Percentiles rank a stretch among this genome's conserved stretches.
Evolutionary conservation across 2,797 vertebrate species (phyloP).

Genomic region (Premnoplex brunnescens): DNA sequence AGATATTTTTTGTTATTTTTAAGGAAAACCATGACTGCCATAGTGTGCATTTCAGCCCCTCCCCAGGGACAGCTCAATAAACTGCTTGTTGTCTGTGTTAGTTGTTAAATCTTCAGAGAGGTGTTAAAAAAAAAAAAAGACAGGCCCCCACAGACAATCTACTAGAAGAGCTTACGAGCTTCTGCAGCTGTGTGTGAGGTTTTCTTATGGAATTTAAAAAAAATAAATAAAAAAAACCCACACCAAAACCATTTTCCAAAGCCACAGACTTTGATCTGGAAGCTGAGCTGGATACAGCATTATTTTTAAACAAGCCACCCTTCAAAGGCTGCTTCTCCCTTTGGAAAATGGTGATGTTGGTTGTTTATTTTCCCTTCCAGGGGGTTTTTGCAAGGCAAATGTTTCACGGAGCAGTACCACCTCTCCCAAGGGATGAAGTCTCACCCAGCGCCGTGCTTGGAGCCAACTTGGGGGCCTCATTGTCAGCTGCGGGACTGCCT

Average conservation of each 20-base stretch:
- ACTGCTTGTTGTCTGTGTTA: not conserved
- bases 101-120: slow-evolving; percentile 15
- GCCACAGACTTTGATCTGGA: not conserved
- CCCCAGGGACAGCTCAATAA: slow-evolving; percentile 29
- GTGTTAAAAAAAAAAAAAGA: slow-evolving; percentile 7
- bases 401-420: not conserved
- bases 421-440: not conserved
- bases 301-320: not conserved
- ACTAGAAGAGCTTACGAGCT: not conserved
- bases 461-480: accelerated
- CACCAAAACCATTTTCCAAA: not conserved
- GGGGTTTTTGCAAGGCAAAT: not conserved
- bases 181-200: not conserved
- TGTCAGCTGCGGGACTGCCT: accelerated
- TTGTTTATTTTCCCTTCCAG: not conserved
- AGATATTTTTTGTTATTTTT: not conserved
- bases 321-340: not conserved
- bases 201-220: not conserved
- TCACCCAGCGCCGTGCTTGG: accelerated
- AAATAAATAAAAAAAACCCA: too few relatives aligned
- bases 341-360: not conserved
- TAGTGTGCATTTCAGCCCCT: not conserved
- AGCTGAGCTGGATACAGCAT: not conserved
- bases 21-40: not conserved
- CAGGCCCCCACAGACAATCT: not conserved